Percentiles rank a stretch among this genome's conserved stretches.
Conservation (phyloP, 2,797 vertebrate species). For the Ataeniobius toweri region DNA sequence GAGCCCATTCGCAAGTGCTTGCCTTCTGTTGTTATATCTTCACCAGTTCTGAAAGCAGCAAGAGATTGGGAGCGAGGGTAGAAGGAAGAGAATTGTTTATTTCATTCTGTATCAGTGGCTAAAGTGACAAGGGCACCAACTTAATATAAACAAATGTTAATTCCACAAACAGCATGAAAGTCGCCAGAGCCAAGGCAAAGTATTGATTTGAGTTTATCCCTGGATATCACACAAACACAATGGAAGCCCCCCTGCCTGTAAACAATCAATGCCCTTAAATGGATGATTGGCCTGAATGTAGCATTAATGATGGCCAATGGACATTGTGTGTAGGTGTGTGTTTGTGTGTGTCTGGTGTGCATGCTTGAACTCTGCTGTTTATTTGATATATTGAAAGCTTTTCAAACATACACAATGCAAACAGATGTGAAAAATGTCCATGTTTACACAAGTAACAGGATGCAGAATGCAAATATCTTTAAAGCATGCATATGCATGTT, state of each 20-base stretch:
- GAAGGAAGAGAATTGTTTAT: neutral
- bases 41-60: constrained; percentile 87
- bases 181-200: constrained; percentile 47
- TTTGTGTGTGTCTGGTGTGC: constrained; percentile 1
- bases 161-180: constrained; percentile 46
- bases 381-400: constrained; percentile 4
- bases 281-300: constrained; percentile 65
- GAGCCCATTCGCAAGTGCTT: constrained; percentile 97
- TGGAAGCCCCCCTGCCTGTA: constrained; percentile 37
- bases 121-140: constrained; percentile 13
- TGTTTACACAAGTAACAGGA: constrained; percentile 28
- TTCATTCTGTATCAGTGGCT: constrained; percentile 5
- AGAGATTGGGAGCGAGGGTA: neutral
- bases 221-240: constrained; percentile 43
- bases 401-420: constrained; percentile 8
- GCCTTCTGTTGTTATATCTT: constrained; percentile 90
- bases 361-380: constrained; percentile 8
- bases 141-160: constrained; percentile 39
- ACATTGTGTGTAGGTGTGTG: neutral
- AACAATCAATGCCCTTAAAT: constrained; percentile 71
- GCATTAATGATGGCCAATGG: constrained; percentile 67
- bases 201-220: constrained; percentile 77
- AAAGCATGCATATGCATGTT: constrained; percentile 16
- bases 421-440: constrained; percentile 28
- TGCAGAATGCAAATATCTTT: constrained; percentile 11